These are phyloP conservation scores for Rhopalosiphum maidis DNA, from an alignment of 1,140 invertebrate genomes.

Conservation along the genomic window DNA sequence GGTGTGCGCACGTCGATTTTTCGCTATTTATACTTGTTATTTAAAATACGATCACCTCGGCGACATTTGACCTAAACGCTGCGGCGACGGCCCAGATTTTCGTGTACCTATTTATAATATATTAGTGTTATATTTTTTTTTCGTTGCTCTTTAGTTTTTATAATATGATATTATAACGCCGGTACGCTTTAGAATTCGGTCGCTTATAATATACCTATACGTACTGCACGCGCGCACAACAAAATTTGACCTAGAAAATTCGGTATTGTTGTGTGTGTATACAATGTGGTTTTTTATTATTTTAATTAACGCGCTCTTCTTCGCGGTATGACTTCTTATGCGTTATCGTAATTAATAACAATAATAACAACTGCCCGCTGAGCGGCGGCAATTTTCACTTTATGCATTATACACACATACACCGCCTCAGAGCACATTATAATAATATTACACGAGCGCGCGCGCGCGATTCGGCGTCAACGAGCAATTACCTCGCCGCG, in stretches of 20 bases:
- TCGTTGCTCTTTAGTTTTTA: not conserved
- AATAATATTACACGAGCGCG: not conserved
- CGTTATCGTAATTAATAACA: not conserved
- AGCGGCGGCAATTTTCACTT: conserved; percentile 18
- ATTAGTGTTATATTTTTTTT: not conserved
- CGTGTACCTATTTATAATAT: not conserved
- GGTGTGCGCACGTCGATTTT: not conserved
- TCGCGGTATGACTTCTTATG: conserved; percentile 1
- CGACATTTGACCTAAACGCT: conserved; percentile 34
- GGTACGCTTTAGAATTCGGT: conserved; percentile 13
- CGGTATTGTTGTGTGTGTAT: not conserved
- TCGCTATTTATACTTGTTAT: not conserved
- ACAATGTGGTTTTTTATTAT: not conserved
- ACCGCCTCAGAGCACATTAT: not conserved
- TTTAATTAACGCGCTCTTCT: conserved; percentile 42
- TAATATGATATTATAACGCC: not conserved
- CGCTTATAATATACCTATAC: not conserved
- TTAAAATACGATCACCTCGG: not conserved
- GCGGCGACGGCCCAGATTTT: conserved; percentile 14
- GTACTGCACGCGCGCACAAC: not conserved
- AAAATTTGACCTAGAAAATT: conserved; percentile 29
- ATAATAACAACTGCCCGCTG: conserved; percentile 3
- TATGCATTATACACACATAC: not conserved
- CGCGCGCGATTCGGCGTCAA: not conserved
- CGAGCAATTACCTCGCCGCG: conserved; percentile 12